Evolutionary conservation across 1,140 invertebrate genomes (phyloP).

Genomic region (Bathynomus jamesi): DNA sequence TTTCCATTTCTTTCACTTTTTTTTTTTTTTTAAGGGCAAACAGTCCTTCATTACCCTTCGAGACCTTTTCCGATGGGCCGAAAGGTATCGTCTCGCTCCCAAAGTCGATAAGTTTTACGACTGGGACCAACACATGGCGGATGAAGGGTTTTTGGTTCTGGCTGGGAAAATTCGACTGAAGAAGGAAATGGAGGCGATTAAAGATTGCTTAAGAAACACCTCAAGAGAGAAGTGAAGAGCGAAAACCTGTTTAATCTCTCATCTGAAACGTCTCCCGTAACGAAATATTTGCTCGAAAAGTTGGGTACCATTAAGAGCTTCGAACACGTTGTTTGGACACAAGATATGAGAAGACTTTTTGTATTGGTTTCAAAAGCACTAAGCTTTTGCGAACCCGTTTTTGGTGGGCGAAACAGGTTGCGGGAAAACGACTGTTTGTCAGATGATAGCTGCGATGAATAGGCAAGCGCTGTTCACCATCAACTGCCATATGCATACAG

Average conservation of each 20-base stretch:
- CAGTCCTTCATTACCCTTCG: slow-evolving; percentile 89
- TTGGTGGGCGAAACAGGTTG: slow-evolving; percentile 97
- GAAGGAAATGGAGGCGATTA: slow-evolving; percentile 60
- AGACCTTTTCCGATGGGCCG: slow-evolving; percentile 96
- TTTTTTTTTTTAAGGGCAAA: slow-evolving; percentile 55
- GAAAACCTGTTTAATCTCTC: slow-evolving; percentile 67
- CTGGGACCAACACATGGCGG: slow-evolving; percentile 94
- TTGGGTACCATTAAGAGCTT: slow-evolving; percentile 54
- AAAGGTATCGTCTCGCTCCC: slow-evolving; percentile 72
- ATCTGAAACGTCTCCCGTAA: slow-evolving; percentile 65
- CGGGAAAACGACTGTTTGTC: slow-evolving; percentile 96
- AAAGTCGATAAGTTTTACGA: slow-evolving; percentile 66
- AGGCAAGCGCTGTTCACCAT: slow-evolving; percentile 62
- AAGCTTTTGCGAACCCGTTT: slow-evolving; percentile 89
- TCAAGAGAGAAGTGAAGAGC: slow-evolving; percentile 67
- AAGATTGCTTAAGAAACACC: slow-evolving; percentile 67
- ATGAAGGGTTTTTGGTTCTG: slow-evolving; percentile 92
- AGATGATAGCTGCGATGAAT: slow-evolving; percentile 66
- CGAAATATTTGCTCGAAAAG: slow-evolving; percentile 59
- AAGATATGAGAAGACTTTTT: slow-evolving; percentile 78
- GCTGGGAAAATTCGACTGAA: slow-evolving; percentile 82
- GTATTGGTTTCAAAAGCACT: slow-evolving; percentile 82
- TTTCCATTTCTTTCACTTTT: background rate
- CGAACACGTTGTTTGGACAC: slow-evolving; percentile 86
- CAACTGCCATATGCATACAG: slow-evolving; percentile 98